These are phyloP conservation scores for human (Homo sapiens) DNA, from an alignment of 2,113 vertebrate genomes.

Conservation along the genomic window GRCh38 chr11:27661001-27661500, in stretches of 20 bases:
- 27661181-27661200: neutral
- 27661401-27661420: neutral
- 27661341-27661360: neutral
- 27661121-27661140: neutral
- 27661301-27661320: neutral
- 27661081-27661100: slow-evolving; percentile 4
- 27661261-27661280: neutral
- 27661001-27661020: neutral
- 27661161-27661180: neutral
- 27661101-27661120: neutral
- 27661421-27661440: neutral
- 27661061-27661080: neutral
- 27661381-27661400: neutral
- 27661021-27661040: neutral
- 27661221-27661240: neutral
- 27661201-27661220: neutral
- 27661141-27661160: neutral
- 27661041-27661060: slow-evolving; percentile 25
- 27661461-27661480: neutral
- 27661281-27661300: neutral
- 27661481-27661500: neutral
- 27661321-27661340: slow-evolving; percentile 3
- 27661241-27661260: neutral
- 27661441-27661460: neutral
- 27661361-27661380: neutral